Base-by-base conservation (phyloP, 2,113 vertebrate genomes). In the Lamprologus tigripictilis region DNA sequence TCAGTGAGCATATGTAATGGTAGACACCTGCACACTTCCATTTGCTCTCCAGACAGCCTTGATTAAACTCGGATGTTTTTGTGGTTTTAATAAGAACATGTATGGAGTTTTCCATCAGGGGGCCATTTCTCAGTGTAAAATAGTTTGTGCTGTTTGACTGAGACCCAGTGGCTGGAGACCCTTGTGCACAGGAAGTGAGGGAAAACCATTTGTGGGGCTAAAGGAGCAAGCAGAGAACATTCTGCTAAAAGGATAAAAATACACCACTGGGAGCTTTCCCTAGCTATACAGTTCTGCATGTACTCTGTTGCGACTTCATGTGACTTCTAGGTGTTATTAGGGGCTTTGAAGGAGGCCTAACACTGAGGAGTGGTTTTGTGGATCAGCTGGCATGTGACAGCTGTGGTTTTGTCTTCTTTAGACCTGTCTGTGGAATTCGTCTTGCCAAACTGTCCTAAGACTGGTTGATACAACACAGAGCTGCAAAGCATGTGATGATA, bases 131-230 rank as follows among this genome's bases (percentile, higher is more conserved):
- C 81, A 89, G 71, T 84, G 88, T 88, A 79, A 55, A 89, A 82
- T 63, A 55, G 42, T 81, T 92, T 94, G 57, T 92, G 80, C 57
- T 89, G 88, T 81, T 53, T n/a, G 86, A 83, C 21, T 3, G 23
- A 86, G 82, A 84, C 63, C 28, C 26, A 21, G 85, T 83, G 73
- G 81, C 85, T 89, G 66, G 86, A 89, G 89, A 91, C 90, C 86
- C 83, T 91, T 90, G 47, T 61, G 88, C 86, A 90, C 89, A 95
- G 93, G 93, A 96, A 95, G 84, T 92, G 79, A 94, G 86, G 94
- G 80, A 89, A 93, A 95, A 86, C 89, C 49, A 90, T 92, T 94
- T 90, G 73, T 13, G 89, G 90, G 81, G 84, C 53, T 53, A 53
- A 82, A 85, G 80, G 94, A 91, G 88, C 73, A 68, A 88, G 85